Evolutionary conservation across 1,140 invertebrate genomes (phyloP).

Genomic region (Pogonomyrmex californicus): DNA sequence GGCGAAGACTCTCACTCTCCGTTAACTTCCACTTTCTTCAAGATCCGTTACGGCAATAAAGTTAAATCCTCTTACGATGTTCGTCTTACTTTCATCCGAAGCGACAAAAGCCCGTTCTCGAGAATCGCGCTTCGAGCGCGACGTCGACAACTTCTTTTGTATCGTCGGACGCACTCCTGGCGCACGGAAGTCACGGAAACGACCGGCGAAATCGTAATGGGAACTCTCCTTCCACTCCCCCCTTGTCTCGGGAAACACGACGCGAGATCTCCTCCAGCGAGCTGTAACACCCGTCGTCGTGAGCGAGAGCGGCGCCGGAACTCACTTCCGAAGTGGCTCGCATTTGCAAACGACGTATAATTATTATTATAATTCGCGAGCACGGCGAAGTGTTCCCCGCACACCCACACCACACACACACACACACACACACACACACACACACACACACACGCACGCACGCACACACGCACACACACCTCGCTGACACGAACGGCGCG

Average conservation of each 20-base stretch:
- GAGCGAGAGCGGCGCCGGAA: neutral
- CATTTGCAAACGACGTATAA: neutral
- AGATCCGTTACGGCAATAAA: constrained; percentile 44
- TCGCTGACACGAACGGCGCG: neutral
- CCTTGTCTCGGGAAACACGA: neutral
- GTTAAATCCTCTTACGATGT: constrained; percentile 48
- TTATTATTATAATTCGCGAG: constrained; percentile 15
- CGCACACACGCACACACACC: no score
- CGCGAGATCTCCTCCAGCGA: constrained; percentile 3
- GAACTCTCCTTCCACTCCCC: neutral
- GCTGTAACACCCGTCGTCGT: constrained; percentile 2
- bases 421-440: no score
- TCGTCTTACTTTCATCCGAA: constrained; percentile 41
- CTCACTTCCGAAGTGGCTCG: constrained; percentile 23
- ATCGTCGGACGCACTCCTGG: constrained; percentile 32
- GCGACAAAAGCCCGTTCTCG: constrained; percentile 22
- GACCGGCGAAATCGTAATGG: constrained; percentile 13
- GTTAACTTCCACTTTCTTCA: constrained; percentile 83
- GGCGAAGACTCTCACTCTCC: constrained; percentile 81
- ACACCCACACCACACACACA: no score
- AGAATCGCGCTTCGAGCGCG: neutral
- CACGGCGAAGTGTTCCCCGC: neutral
- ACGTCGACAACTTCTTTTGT: constrained; percentile 15
- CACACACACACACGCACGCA: no score
- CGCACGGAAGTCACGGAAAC: constrained; percentile 11